These are phyloP conservation scores for Burhinus bistriatus DNA, from an alignment of 2,113 vertebrate species.

Conservation along the genomic window DNA sequence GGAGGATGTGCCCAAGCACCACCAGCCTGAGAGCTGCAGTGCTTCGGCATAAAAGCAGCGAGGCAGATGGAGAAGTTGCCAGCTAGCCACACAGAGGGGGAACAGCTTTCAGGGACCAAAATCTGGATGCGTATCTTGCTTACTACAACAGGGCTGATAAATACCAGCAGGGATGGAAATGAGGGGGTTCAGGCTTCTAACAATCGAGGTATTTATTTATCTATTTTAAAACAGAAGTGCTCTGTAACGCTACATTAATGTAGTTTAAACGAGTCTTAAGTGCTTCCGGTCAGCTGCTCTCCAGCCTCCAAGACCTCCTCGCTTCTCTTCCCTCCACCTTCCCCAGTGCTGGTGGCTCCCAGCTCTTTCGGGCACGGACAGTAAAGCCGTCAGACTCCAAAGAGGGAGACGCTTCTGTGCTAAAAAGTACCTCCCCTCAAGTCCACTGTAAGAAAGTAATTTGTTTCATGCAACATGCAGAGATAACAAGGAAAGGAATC, in stretches of 20 bases:
- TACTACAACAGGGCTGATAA: not conserved
- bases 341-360: not conserved
- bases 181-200: not conserved
- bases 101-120: not conserved
- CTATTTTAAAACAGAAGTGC: not conserved
- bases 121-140: not conserved
- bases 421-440: not conserved
- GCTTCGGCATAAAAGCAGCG: rapidly evolving
- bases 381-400: not conserved
- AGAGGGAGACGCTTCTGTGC: rapidly evolving
- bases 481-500: not conserved
- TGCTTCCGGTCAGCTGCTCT: not conserved
- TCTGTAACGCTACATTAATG: not conserved
- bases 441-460: not conserved
- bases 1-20: rapidly evolving
- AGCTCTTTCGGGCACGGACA: not conserved
- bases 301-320: not conserved
- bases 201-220: not conserved
- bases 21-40: not conserved
- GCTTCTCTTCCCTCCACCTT: not conserved
- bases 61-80: not conserved
- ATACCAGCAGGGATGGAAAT: not conserved
- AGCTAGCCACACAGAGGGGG: not conserved
- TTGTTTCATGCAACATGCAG: not conserved
- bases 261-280: not conserved